phyloP scores from a whole-genome alignment of 1,140 invertebrate genomes.

The Scaptomyza hsui region DNA sequence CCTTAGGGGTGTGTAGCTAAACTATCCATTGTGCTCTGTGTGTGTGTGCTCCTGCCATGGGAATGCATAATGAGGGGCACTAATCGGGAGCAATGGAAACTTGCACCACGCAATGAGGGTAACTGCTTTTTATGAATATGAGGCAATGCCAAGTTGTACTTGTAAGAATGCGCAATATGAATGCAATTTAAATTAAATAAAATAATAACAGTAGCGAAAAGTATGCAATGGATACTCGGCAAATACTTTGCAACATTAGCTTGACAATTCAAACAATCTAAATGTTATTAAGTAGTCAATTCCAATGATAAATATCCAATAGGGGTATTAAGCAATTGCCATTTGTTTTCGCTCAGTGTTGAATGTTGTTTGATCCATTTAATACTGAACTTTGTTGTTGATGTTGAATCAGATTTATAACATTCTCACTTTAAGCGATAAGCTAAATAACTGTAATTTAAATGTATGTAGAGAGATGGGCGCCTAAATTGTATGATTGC shows the following conservation, averaged over 20 bases:
- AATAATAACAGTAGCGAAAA: no score
- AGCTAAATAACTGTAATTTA: constrained; percentile 32
- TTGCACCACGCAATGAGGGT: constrained; percentile 42
- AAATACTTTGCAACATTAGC: constrained; percentile 22
- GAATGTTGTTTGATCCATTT: constrained; percentile 9
- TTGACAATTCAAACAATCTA: neutral
- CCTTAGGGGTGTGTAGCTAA: constrained; percentile 17
- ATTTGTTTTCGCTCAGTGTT: neutral
- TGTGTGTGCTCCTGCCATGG: constrained; percentile 27
- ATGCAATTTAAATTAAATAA: constrained; percentile 12
- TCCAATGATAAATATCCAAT: no score
- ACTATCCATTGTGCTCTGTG: constrained; percentile 22
- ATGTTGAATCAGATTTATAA: constrained; percentile 6
- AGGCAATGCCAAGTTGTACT: constrained; percentile 14
- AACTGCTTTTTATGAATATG: constrained; percentile 32
- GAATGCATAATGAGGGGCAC: constrained; percentile 44
- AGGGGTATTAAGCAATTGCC: no score
- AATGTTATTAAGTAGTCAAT: no score
- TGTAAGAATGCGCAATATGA: constrained; percentile 21
- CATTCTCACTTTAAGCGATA: neutral
- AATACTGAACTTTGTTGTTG: constrained; percentile 17
- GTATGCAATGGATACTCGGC: constrained; percentile 5
- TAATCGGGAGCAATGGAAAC: constrained; percentile 25
- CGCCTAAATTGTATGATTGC: constrained; percentile 41
- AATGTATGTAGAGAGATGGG: neutral